Percentiles rank a stretch among this genome's conserved stretches.
Conservation (phyloP, 2,888 invertebrate species). For the Rhimphoctona megacephalus region DNA sequence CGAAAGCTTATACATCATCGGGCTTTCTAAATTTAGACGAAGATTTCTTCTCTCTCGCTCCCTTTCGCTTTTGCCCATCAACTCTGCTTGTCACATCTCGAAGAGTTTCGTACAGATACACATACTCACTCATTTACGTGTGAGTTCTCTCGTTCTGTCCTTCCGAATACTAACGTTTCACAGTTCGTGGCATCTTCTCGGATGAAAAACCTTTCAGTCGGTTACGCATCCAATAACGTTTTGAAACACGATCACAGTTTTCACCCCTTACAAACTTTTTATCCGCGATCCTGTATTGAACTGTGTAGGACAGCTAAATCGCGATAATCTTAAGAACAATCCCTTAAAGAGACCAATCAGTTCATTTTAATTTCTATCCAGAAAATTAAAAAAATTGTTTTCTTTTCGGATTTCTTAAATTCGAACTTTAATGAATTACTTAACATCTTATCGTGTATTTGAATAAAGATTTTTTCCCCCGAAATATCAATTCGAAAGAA, state of each 20-base stretch:
- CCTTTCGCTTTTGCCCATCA: slow-evolving; percentile 58
- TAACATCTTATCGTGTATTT: neutral
- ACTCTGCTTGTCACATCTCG: slow-evolving; percentile 57
- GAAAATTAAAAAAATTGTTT: neutral
- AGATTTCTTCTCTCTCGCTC: slow-evolving; percentile 17
- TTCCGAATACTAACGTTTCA: slow-evolving; percentile 36
- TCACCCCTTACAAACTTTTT: neutral
- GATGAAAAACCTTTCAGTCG: slow-evolving; percentile 25
- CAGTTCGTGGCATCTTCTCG: slow-evolving; percentile 13
- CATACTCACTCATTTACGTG: neutral
- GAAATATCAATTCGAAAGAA: neutral
- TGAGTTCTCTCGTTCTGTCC: slow-evolving; percentile 8
- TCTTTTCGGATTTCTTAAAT: neutral
- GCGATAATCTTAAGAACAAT: neutral
- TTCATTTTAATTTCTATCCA: neutral
- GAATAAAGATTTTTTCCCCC: neutral
- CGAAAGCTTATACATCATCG: slow-evolving; percentile 72
- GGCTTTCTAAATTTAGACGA: slow-evolving; percentile 74
- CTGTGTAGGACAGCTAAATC: neutral
- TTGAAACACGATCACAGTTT: slow-evolving; percentile 61
- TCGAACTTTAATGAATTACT: neutral
- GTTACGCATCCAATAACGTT: slow-evolving; percentile 54
- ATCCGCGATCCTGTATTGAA: neutral
- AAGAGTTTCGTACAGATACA: neutral
- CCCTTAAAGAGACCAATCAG: too few relatives aligned